These are phyloP conservation scores for Meliscaeva auricollis DNA, from an alignment of 2,888 invertebrate species.

Conservation along the genomic window DNA sequence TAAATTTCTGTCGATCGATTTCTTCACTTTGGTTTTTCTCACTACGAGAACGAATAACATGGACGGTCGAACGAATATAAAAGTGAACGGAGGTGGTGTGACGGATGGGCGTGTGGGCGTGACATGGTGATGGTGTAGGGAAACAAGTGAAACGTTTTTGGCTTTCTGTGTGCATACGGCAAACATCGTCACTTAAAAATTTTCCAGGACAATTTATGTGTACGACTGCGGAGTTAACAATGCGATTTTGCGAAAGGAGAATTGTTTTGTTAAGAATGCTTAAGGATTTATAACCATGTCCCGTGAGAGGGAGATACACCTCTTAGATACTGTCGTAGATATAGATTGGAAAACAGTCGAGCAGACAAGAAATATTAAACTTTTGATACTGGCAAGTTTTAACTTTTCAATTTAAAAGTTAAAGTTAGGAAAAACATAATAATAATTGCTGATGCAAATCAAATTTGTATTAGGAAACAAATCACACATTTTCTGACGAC, in stretches of 20 bases:
- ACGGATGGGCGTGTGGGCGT: background rate
- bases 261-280: constrained; percentile 71
- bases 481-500: no score
- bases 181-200: constrained; percentile 56
- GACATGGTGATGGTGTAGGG: background rate
- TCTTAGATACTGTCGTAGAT: constrained; percentile 31
- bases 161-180: constrained; percentile 47
- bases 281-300: constrained; percentile 68
- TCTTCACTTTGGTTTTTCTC: constrained; percentile 15
- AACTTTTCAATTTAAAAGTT: no score
- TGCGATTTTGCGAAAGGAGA: constrained; percentile 54
- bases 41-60: background rate
- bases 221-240: constrained; percentile 67
- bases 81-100: background rate
- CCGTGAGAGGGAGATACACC: constrained; percentile 64
- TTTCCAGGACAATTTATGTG: constrained; percentile 42
- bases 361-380: background rate
- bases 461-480: no score
- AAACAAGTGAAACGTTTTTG: constrained; percentile 48
- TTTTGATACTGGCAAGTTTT: no score
- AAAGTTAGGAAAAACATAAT: no score
- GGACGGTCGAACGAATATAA: no score
- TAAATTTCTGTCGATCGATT: constrained; percentile 73
- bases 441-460: no score
- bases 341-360: background rate